Conservation (phyloP, 2,113 vertebrate genomes). For the Rhea pennata region DNA sequence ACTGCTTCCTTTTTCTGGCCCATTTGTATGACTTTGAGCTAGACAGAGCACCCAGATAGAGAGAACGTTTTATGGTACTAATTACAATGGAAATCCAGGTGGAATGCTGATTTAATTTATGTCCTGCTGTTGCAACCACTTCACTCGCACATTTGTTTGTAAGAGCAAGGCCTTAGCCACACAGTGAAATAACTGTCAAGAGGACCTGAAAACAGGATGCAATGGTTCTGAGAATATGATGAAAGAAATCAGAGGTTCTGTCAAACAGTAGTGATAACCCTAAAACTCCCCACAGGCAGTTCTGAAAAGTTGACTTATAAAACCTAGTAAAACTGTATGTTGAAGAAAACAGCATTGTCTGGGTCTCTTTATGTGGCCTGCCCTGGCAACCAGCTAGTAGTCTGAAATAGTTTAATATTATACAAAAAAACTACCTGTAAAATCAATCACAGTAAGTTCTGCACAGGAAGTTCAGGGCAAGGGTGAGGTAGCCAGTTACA, state of each 20-base stretch:
- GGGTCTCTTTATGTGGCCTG: conserved; percentile 1
- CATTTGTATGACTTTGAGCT: background rate
- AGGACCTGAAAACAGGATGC: background rate
- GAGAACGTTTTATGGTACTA: background rate
- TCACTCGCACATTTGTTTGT: background rate
- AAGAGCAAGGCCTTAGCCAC: background rate
- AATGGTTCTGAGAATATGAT: background rate
- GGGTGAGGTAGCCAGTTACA: background rate
- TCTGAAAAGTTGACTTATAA: conserved; percentile 18
- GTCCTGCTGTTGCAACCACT: background rate
- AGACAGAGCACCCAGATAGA: background rate
- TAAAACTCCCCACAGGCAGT: background rate
- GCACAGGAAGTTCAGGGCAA: background rate
- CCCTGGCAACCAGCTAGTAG: background rate
- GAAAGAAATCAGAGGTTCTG: background rate
- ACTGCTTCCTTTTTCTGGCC: background rate
- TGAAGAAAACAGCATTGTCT: background rate
- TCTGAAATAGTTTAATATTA: conserved; percentile 3
- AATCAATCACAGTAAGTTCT: conserved; percentile 29
- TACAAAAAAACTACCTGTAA: conserved; percentile 41
- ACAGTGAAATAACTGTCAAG: background rate
- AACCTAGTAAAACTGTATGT: background rate
- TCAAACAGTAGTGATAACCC: background rate
- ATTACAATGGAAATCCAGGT: background rate
- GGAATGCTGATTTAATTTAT: background rate